Conservation (phyloP, 2,113 vertebrate species). For the Corvus cornix region DNA sequence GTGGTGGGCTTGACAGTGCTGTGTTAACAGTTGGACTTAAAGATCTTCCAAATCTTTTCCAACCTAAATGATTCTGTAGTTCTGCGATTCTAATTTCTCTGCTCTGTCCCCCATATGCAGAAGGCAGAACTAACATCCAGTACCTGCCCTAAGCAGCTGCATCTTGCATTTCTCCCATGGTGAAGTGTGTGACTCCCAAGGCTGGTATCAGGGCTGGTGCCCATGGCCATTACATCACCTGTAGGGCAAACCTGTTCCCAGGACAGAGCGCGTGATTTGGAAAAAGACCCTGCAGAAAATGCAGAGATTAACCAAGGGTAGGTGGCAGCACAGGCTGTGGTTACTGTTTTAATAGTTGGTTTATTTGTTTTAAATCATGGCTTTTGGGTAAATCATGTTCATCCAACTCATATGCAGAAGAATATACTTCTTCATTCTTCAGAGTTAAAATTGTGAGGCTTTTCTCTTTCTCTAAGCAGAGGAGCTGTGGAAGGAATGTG, state of each 20-base stretch:
- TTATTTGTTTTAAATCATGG: conserved; percentile 15
- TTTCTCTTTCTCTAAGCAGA: background rate
- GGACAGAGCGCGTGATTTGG: background rate
- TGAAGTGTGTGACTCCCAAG: background rate
- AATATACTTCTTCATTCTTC: background rate
- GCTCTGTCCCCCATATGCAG: background rate
- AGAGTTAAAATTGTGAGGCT: background rate
- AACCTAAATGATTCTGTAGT: background rate
- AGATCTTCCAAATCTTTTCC: background rate
- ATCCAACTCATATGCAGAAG: background rate
- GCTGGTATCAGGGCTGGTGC: background rate
- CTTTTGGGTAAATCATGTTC: background rate
- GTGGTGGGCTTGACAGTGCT: background rate
- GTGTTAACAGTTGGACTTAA: background rate
- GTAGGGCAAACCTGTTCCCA: background rate
- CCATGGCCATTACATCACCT: background rate
- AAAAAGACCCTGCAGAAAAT: background rate
- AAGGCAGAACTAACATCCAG: background rate
- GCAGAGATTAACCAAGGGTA: conserved; percentile 19
- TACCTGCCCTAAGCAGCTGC: background rate
- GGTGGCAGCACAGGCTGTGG: conserved; percentile 47
- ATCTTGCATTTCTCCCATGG: background rate
- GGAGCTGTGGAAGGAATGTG: conserved; percentile 17
- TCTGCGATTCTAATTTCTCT: background rate
- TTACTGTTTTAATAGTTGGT: conserved; percentile 4